Base-by-base conservation (phyloP, 2,113 vertebrate genomes). In the Petromus typicus region DNA sequence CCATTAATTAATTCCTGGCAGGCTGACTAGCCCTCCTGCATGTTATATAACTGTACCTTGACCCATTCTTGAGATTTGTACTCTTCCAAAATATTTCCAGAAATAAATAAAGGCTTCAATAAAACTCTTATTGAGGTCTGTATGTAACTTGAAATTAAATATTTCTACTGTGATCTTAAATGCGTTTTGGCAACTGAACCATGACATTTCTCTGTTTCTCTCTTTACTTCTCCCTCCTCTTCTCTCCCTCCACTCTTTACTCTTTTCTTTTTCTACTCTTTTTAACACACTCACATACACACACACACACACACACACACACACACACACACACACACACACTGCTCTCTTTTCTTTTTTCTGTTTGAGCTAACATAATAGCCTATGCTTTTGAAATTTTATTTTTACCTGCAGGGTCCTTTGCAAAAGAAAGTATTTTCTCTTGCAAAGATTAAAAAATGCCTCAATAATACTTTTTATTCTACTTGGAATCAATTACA, bases 401-500 rank as follows among this genome's bases (percentile, higher is more conserved):
- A 1, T 45, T 54, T 86, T 61, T 66, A 18, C 23, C 51, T 56
- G 6, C n/a, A 66, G 30, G 25, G 4, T 81, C 2, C 51, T 78
- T 71, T 89, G 67, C 20, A 89, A 93, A 85, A 37, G 40, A 17
- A 91, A 45, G 25, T n/a, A 40, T 11, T 40, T 89, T 89, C 8
- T 51, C 57, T 66, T 30, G 0, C 1, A 51, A 78, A 54, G 3
- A 67, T 51, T n/a, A 57, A 63, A 78, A 86, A 25, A 23, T 3
- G 7, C 14, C 45, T 32, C 27, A 37, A 45, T 48, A 66, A 16
- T n/a, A 59, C 34, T 56, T 84, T 91, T 95, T 75, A 82, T 57
- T 56, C 18, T 79, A 63, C 84, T 87, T 82, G 57, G 85, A 22
- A 90, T 84, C 23, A 89, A 48, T 61, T 92, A 61, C 14, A 94